Percentiles rank a stretch among this genome's conserved stretches.
These are phyloP conservation scores for Caenorhabditis macrosperma DNA, from an alignment of 2,888 invertebrate genomes.

Conservation along the genomic window DNA sequence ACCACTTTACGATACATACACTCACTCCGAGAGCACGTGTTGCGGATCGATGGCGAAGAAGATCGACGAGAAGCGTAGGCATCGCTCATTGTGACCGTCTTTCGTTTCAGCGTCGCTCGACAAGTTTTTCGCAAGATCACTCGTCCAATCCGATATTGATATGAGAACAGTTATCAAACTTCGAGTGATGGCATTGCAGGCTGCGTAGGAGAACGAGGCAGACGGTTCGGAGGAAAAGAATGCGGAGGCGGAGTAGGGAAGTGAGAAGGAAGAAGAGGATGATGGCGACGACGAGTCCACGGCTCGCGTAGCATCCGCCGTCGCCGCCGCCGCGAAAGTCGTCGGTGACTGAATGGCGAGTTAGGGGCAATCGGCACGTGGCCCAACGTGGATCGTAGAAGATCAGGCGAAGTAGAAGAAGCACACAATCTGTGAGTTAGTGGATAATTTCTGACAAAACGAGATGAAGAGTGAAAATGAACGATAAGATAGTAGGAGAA, in stretches of 20 bases:
- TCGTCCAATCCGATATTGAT: slow-evolving; percentile 46
- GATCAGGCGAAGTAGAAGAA: background rate
- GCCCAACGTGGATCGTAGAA: slow-evolving; percentile 5
- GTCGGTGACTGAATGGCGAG: slow-evolving; percentile 52
- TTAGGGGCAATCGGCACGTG: slow-evolving; percentile 5
- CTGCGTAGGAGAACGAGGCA: slow-evolving; percentile 28
- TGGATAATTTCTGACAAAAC: background rate
- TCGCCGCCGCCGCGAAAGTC: slow-evolving; percentile 41
- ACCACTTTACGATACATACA: slow-evolving; percentile 29
- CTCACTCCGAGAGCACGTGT: slow-evolving; percentile 13
- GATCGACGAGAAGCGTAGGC: slow-evolving; percentile 38
- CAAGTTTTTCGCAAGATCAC: slow-evolving; percentile 9
- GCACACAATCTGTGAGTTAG: slow-evolving; percentile 14
- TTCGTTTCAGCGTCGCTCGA: background rate
- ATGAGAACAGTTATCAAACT: slow-evolving; percentile 38
- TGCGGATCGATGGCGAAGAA: slow-evolving; percentile 7
- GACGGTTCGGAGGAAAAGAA: background rate
- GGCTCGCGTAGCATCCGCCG: slow-evolving; percentile 13
- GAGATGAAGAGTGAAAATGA: slow-evolving; percentile 2
- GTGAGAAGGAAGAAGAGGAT: slow-evolving; percentile 13
- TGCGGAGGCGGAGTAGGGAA: background rate
- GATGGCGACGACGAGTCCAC: slow-evolving; percentile 26
- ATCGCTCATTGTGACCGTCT: slow-evolving; percentile 20
- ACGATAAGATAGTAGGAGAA: background rate
- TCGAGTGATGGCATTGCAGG: slow-evolving; percentile 44